Conservation (phyloP, 2,113 vertebrate genomes). For the Serinus canaria region DNA sequence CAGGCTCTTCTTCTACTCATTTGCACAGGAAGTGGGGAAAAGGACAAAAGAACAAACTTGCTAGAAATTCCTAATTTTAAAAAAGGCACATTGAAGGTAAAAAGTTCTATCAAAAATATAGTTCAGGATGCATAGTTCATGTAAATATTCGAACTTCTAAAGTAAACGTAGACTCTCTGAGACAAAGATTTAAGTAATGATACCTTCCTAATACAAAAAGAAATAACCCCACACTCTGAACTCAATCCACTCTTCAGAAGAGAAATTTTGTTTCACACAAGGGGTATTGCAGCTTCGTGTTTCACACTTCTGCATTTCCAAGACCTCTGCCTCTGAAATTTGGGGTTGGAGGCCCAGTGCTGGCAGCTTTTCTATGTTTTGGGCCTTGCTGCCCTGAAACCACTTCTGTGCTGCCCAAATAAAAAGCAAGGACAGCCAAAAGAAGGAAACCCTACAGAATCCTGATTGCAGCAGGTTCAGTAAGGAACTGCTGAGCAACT, state of each 20-base stretch:
- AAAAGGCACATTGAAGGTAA: neutral
- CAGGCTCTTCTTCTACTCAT: neutral
- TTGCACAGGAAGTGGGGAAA: neutral
- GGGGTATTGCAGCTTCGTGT: neutral
- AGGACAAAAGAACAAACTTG: neutral
- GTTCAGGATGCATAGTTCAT: neutral
- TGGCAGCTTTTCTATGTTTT: neutral
- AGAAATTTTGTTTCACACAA: neutral
- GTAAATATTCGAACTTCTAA: neutral
- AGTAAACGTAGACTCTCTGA: neutral
- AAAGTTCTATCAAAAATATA: neutral
- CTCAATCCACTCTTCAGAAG: neutral
- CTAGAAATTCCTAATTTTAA: neutral
- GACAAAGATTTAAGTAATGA: neutral
- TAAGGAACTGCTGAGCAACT: constrained; percentile 1
- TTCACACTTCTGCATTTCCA: neutral
- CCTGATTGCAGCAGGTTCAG: neutral
- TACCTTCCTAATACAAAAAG: neutral
- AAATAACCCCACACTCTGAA: neutral
- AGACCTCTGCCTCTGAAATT: neutral
- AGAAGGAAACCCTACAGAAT: neutral
- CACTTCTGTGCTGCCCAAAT: neutral
- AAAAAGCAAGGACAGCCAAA: neutral
- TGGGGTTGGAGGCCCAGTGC: neutral
- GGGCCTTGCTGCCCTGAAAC: neutral